A percentile compares a stretch with the other conserved stretches of the same genome.
phyloP scores from a whole-genome alignment of 2,113 vertebrate genomes.

The Clupea harengus region DNA sequence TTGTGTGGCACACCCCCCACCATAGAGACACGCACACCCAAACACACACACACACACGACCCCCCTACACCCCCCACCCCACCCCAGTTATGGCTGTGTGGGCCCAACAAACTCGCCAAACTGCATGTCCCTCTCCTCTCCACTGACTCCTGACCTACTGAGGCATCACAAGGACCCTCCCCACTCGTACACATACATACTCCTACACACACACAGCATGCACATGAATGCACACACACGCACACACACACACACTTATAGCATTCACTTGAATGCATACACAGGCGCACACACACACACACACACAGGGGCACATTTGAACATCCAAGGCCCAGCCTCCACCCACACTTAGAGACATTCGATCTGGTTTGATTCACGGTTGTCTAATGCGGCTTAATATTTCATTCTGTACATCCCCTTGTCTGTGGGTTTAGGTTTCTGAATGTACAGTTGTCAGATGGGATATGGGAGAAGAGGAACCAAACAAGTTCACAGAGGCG shows the following conservation, averaged over 20 bases:
- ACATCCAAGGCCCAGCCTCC: background rate
- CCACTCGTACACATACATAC: background rate
- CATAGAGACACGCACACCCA: background rate
- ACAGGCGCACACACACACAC: background rate
- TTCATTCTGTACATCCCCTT: conserved; percentile 40
- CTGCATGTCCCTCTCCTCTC: background rate
- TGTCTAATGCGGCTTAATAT: conserved; percentile 55
- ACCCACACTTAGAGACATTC: background rate
- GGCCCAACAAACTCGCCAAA: background rate
- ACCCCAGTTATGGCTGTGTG: background rate
- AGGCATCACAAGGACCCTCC: conserved; percentile 18
- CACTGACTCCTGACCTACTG: background rate
- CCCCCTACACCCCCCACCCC: background rate
- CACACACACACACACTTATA: background rate
- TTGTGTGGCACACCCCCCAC: background rate
- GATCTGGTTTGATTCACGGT: conserved; percentile 20
- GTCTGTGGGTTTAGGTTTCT: conserved; percentile 40
- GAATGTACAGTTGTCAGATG: conserved; percentile 31
- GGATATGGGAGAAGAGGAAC: conserved; percentile 24
- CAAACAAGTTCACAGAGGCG: conserved; percentile 32
- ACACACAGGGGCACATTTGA: background rate
- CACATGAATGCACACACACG: background rate
- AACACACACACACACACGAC: background rate
- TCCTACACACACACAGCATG: background rate
- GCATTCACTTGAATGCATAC: background rate